Conservation (phyloP, 2,113 vertebrate genomes). For the Apaloderma vittatum region DNA sequence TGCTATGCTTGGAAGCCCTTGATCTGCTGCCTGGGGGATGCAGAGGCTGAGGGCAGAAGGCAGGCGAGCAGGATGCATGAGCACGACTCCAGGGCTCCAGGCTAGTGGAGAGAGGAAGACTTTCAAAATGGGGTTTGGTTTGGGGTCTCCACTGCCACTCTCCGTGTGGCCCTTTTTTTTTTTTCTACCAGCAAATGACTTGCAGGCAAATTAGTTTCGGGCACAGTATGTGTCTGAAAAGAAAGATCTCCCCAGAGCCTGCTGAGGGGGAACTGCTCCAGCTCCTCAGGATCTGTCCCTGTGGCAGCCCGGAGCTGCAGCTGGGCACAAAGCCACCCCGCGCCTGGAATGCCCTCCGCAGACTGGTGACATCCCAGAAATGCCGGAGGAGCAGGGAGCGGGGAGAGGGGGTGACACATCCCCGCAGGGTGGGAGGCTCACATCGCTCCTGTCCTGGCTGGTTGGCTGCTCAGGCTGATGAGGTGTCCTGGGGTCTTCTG, state of each 20-base stretch:
- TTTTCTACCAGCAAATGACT: neutral
- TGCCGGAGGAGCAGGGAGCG: neutral
- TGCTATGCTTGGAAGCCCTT: neutral
- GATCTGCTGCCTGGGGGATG: neutral
- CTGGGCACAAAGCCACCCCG: neutral
- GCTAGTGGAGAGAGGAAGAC: neutral
- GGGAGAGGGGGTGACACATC: neutral
- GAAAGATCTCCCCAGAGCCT: neutral
- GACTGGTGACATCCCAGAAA: neutral
- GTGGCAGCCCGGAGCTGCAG: neutral
- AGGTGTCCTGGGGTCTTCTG: fast-evolving
- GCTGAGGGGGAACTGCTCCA: neutral
- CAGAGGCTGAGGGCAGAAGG: neutral
- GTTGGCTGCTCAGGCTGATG: neutral
- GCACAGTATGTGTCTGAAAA: neutral
- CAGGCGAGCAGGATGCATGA: fast-evolving
- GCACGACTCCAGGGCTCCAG: neutral
- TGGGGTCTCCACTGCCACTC: neutral
- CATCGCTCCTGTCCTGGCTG: neutral
- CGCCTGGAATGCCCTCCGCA: neutral
- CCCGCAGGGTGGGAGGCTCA: fast-evolving
- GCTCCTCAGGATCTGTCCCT: fast-evolving
- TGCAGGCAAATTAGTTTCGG: neutral
- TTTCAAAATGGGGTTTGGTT: neutral
- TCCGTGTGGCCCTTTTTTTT: neutral